Base-by-base conservation (phyloP, 2,797 vertebrate genomes). In the Ceryle rudis region DNA sequence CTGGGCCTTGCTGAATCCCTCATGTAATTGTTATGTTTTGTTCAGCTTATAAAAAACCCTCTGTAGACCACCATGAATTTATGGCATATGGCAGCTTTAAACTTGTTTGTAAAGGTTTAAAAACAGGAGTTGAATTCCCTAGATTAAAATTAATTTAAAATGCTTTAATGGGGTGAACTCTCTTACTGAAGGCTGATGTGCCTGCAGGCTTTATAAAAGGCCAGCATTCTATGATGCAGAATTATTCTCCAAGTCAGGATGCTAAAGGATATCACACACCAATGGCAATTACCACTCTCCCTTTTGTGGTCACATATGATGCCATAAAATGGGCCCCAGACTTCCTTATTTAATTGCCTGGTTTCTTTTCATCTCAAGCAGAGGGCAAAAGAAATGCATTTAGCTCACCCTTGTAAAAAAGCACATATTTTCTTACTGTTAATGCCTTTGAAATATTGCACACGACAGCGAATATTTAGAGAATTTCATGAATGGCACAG, bases 121-220 rank as follows among this genome's bases (percentile, higher is more conserved):
- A 93, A 81, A 33, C 61, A 75, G 31, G 61, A 96, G 29, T 20
- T 95, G 82, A 88, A 97, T 91, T 95, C 90, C 73, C 66, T 57
- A 44, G 73, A 84, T 90, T 95, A 93, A 95, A 93, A 95, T 90
- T 81, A 90, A 92, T 94, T 95, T 93, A 71, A 77, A 94, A 94
- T 80, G 60, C 37, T 86, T 79, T 88, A 80, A 91, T 91, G 60
- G 58, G 41, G 67, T 61, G 77, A 96, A 52, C 5, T 86, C n/a
- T 89, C 77, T 81, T 77, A 61, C 23, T 95, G 85, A 94, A 67
- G 88, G 46, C 62, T 81, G 82, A 93, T 70, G 82, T 70, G 77
- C 95, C 95, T 89, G 62, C 74, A 95, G 91, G 91, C 70, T 94
- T 70, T 90, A 84, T 88, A 84, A 84, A 95, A 91, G 2, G 4